phyloP scores from a whole-genome alignment of 2,113 vertebrate species.

The Mesembrinibis cayennensis region DNA sequence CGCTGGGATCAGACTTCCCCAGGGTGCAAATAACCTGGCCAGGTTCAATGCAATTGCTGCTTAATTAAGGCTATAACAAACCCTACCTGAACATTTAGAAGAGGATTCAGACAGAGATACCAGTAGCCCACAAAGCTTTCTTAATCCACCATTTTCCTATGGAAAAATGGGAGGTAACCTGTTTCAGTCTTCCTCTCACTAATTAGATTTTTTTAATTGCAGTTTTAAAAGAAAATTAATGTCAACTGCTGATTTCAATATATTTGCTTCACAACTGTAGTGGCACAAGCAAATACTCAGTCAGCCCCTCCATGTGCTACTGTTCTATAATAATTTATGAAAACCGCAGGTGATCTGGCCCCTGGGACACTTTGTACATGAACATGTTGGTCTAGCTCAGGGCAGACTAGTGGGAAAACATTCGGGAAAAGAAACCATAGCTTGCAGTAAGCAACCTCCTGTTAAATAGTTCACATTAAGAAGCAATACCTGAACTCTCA shows the following conservation, averaged over 20 bases:
- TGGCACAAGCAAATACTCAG: background rate
- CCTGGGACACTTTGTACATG: background rate
- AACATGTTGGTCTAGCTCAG: background rate
- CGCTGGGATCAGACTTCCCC: background rate
- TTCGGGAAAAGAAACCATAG: background rate
- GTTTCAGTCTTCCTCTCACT: background rate
- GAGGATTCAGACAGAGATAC: background rate
- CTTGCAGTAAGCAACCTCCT: background rate
- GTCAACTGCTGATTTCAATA: background rate
- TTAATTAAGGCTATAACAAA: background rate
- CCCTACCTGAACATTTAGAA: background rate
- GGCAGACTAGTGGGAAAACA: background rate
- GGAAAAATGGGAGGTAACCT: background rate
- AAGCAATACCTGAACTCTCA: accelerated
- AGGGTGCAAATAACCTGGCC: background rate
- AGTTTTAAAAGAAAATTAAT: background rate
- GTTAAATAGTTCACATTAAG: background rate
- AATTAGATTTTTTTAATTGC: background rate
- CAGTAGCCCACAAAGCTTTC: background rate
- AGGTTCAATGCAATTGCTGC: background rate
- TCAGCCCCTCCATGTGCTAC: background rate
- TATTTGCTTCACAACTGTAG: background rate
- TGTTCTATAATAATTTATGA: background rate
- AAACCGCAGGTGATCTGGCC: background rate
- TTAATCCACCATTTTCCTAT: background rate